phyloP scores from a whole-genome alignment of 2,113 vertebrate species.

The Chamaetylas fuelleborni region DNA sequence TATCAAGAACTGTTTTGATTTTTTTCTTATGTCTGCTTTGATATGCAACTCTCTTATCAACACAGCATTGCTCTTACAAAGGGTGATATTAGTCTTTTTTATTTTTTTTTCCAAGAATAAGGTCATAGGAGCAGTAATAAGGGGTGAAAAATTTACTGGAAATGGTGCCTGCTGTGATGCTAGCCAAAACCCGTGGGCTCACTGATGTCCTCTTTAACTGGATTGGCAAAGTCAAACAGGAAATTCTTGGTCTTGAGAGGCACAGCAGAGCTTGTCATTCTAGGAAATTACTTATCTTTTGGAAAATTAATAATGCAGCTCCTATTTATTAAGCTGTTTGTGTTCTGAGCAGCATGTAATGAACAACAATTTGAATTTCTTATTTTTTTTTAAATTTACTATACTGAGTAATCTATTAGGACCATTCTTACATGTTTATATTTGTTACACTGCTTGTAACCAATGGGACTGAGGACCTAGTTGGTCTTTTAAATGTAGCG shows the following conservation, averaged over 20 bases:
- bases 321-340: not conserved
- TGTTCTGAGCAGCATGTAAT: not conserved
- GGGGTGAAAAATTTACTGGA: not conserved
- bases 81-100: not conserved
- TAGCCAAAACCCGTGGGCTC: not conserved
- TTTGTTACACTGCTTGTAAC: constrained; percentile 11
- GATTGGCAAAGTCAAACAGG: not conserved
- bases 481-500: not conserved
- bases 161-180: not conserved
- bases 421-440: not conserved
- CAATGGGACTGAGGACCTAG: not conserved
- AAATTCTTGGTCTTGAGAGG: not conserved
- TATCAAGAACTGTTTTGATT: not conserved
- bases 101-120: constrained; percentile 20
- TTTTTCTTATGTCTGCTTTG: constrained; percentile 28
- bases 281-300: not conserved
- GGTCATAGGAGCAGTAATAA: not conserved
- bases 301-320: constrained; percentile 11
- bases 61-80: constrained; percentile 41
- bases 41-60: not conserved
- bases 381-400: not conserved
- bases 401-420: not conserved
- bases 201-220: not conserved
- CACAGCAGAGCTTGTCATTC: not conserved
- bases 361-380: not conserved